Percentiles rank a stretch among this genome's conserved stretches.
Conservation (phyloP, 2,113 vertebrate genomes). For the Ameiurus melas region DNA sequence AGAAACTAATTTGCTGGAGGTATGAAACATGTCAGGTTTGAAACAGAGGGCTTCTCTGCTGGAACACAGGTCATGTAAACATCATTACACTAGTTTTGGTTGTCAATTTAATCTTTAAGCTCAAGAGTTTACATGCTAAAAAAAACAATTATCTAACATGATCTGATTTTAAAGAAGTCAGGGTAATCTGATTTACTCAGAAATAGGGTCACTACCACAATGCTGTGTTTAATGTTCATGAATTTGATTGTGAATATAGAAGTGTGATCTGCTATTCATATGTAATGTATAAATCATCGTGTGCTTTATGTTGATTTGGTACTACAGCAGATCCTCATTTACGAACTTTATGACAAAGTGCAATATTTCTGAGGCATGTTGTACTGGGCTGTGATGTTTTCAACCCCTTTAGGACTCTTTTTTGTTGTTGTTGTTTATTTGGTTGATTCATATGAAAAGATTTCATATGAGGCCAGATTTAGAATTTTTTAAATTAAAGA, state of each 20-base stretch:
- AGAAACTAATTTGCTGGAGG: constrained; percentile 13
- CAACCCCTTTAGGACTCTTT: too few species aligned
- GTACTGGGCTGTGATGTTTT: too few species aligned
- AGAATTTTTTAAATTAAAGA: too few species aligned
- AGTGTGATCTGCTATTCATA: neutral
- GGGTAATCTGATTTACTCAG: neutral
- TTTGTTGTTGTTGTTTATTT: too few species aligned
- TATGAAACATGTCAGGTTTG: constrained; percentile 17
- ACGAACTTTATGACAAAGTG: too few species aligned
- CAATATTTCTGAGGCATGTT: too few species aligned
- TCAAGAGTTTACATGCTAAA: constrained; percentile 8
- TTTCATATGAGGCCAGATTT: too few species aligned
- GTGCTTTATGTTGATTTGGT: neutral
- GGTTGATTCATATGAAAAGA: too few species aligned
- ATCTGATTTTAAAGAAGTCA: neutral
- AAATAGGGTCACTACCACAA: neutral
- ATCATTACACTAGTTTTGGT: constrained; percentile 2
- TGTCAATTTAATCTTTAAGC: constrained; percentile 35
- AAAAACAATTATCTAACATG: neutral
- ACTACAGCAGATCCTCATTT: neutral
- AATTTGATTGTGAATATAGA: neutral
- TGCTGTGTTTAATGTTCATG: neutral
- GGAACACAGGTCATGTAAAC: constrained; percentile 29
- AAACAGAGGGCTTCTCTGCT: constrained; percentile 27
- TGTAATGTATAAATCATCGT: neutral